Percentiles rank a stretch among this genome's conserved stretches.
Evolutionary conservation across 2,888 invertebrate species (phyloP).

Genomic region (Campoletis raptor): DNA sequence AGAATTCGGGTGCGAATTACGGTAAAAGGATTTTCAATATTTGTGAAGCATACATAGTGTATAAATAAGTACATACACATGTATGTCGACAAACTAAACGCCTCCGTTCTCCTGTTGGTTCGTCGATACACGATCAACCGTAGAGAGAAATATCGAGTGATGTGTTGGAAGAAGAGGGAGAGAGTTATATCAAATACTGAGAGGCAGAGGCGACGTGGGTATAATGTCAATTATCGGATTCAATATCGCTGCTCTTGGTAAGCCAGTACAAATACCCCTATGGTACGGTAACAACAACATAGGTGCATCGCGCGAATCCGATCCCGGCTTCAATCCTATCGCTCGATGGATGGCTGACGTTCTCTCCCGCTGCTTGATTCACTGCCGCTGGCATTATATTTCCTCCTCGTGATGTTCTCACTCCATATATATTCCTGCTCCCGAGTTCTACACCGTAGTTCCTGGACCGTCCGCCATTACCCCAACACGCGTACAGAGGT

Average conservation of each 20-base stretch:
- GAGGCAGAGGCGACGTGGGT: constrained; percentile 73
- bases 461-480: constrained; percentile 62
- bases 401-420: constrained; percentile 67
- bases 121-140: constrained; percentile 11
- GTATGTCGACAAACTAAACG: constrained; percentile 51
- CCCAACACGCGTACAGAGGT: constrained; percentile 45
- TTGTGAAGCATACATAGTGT: constrained; percentile 20
- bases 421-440: constrained; percentile 37
- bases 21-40: constrained; percentile 46
- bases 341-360: constrained; percentile 80
- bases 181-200: constrained; percentile 30
- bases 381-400: constrained; percentile 72
- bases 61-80: constrained; percentile 36
- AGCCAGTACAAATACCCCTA: constrained; percentile 84
- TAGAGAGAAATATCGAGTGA: constrained; percentile 6
- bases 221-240: constrained; percentile 84
- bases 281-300: constrained; percentile 83
- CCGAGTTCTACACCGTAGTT: constrained; percentile 45
- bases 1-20: constrained; percentile 13
- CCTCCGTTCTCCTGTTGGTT: constrained; percentile 60
- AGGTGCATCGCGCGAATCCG: constrained; percentile 81
- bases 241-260: constrained; percentile 84
- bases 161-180: constrained; percentile 19
- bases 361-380: constrained; percentile 75
- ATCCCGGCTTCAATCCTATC: constrained; percentile 79